Evolutionary conservation across 2,888 invertebrate species (phyloP).

Genomic region (Suillia variegata): DNA sequence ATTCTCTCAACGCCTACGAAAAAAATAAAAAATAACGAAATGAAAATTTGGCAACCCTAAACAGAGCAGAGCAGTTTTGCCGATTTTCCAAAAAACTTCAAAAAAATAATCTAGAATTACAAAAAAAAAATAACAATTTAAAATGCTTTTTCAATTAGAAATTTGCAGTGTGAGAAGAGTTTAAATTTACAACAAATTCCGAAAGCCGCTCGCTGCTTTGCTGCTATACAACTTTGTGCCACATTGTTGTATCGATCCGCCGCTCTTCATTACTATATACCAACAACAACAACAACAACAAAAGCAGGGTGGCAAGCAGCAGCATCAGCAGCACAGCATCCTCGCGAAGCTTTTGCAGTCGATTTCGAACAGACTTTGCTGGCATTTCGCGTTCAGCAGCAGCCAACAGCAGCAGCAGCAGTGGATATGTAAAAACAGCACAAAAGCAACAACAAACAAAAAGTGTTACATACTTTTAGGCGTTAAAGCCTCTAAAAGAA

Average conservation of each 20-base stretch:
- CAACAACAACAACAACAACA: background rate
- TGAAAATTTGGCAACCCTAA: background rate
- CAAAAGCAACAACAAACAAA: background rate
- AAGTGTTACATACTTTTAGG: background rate
- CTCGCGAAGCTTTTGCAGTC: conserved; percentile 4
- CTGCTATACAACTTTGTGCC: conserved; percentile 6
- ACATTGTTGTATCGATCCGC: conserved; percentile 24
- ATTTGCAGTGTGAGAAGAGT: no score
- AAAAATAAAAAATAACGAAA: background rate
- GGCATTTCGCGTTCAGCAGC: conserved; percentile 27
- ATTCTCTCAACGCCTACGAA: background rate
- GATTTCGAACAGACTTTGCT: conserved; percentile 16
- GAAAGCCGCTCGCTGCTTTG: no score
- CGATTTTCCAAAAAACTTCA: background rate
- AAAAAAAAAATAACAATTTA: no score
- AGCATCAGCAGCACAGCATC: background rate
- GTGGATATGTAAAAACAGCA: background rate
- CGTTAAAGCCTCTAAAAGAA: background rate
- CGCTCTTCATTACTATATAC: conserved; percentile 12
- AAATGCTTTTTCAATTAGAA: no score
- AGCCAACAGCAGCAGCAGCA: conserved; percentile 14
- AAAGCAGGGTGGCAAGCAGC: background rate
- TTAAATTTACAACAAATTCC: no score
- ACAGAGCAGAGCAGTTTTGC: no score
- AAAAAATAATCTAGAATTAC: no score